Evolutionary conservation across 2,113 vertebrate genomes (phyloP).

Genomic region (Protomyctophum bolini): DNA sequence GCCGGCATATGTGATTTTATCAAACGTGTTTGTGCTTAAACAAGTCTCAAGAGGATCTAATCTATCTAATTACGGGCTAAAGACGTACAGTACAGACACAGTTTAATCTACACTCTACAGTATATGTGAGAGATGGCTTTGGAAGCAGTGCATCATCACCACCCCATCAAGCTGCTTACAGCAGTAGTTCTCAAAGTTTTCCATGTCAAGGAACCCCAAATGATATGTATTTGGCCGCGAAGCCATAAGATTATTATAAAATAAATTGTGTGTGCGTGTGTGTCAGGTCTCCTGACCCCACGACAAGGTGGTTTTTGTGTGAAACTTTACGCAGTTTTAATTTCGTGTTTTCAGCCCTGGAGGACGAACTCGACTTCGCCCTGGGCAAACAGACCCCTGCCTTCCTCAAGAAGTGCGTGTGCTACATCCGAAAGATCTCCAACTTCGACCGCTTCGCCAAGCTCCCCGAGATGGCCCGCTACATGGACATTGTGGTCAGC

Average conservation of each 20-base stretch:
- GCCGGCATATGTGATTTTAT: constrained; percentile 69
- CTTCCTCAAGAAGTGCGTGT: constrained; percentile 98
- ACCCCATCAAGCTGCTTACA: constrained; percentile 1
- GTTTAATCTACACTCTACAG: too few relatives aligned
- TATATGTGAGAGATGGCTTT: constrained; percentile 25
- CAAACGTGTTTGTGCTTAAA: constrained; percentile 59
- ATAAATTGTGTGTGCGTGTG: too few relatives aligned
- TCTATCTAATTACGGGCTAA: constrained; percentile 45
- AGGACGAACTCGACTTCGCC: constrained; percentile 97
- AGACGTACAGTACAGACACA: constrained; percentile 6
- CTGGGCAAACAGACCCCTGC: constrained; percentile 97
- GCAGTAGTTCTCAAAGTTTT: not conserved
- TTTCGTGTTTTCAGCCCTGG: constrained; percentile 83
- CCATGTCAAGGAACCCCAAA: too few relatives aligned
- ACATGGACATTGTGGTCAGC: constrained; percentile 89
- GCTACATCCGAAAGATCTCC: constrained; percentile 98
- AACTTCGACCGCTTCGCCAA: constrained; percentile 96
- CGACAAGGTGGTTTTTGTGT: too few relatives aligned
- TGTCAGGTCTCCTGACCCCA: too few relatives aligned
- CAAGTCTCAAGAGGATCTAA: constrained; percentile 49
- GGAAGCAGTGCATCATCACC: not conserved
- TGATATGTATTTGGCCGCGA: too few relatives aligned
- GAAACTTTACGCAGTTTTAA: not conserved
- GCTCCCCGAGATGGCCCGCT: constrained; percentile 92
- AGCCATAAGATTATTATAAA: too few relatives aligned